These are phyloP conservation scores for Nephrocerus scutellatus DNA, from an alignment of 2,888 invertebrate genomes.

Conservation along the genomic window DNA sequence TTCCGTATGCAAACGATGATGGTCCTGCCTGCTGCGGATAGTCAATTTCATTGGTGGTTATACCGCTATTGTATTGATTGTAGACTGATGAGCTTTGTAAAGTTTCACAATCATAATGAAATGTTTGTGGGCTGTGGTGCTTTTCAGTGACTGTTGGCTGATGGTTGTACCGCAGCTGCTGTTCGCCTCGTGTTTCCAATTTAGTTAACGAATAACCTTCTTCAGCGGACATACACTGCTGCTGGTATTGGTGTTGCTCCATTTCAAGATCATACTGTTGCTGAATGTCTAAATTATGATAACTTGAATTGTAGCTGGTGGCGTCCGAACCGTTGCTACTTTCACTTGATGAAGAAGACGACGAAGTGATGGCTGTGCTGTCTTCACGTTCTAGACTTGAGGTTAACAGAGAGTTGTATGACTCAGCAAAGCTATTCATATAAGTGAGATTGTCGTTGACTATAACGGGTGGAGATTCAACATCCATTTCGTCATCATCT, in stretches of 20 bases:
- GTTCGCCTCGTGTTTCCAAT: slow-evolving; percentile 40
- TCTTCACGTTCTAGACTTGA: slow-evolving; percentile 22
- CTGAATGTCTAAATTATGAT: slow-evolving; percentile 22
- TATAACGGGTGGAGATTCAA: too few relatives aligned
- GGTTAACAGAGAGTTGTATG: slow-evolving; percentile 41
- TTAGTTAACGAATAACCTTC: slow-evolving; percentile 45
- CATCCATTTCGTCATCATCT: slow-evolving; percentile 10
- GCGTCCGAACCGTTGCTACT: slow-evolving; percentile 11
- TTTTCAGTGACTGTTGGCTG: slow-evolving; percentile 5
- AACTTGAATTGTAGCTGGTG: slow-evolving; percentile 7
- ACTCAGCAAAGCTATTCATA: slow-evolving; percentile 42
- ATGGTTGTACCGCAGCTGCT: slow-evolving; percentile 24
- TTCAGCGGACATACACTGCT: slow-evolving; percentile 37
- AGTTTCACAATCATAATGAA: too few relatives aligned
- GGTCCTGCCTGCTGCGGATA: slow-evolving; percentile 5
- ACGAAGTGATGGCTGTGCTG: slow-evolving; percentile 11
- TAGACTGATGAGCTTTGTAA: slow-evolving; percentile 18
- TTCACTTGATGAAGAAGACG: slow-evolving; percentile 6
- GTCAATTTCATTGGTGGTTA: slow-evolving; percentile 11
- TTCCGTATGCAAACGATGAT: background rate
- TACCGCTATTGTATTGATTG: slow-evolving; percentile 12
- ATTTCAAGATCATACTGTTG: slow-evolving; percentile 30
- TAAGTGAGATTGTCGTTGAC: too few relatives aligned
- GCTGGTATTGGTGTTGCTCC: slow-evolving; percentile 42
- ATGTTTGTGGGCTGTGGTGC: slow-evolving; percentile 22